Evolutionary conservation across 2,113 vertebrate genomes (phyloP).

Genomic region (Cettia cetti): DNA sequence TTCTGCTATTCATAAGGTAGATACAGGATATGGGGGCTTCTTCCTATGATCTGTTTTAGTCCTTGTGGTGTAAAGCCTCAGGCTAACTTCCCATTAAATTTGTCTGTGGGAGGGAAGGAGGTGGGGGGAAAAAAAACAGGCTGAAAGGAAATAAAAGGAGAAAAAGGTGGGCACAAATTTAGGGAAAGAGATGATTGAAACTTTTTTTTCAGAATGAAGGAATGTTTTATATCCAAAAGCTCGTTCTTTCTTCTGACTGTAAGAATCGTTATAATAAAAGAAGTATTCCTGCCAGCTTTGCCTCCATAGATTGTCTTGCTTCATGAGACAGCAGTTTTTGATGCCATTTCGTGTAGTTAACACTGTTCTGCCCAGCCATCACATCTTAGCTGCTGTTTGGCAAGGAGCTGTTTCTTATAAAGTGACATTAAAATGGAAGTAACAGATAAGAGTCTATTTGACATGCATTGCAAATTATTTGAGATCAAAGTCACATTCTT

Average conservation of each 20-base stretch:
- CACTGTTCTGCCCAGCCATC: not conserved
- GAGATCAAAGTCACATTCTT: not conserved
- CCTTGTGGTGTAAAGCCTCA: not conserved
- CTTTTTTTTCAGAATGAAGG: not conserved
- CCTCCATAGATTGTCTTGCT: not conserved
- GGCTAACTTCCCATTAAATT: not conserved
- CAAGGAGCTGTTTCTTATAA: not conserved
- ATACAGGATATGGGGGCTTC: not conserved
- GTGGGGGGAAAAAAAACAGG: fast-evolving
- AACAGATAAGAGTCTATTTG: not conserved
- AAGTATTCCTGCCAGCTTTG: not conserved
- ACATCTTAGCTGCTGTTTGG: not conserved
- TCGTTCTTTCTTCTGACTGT: not conserved
- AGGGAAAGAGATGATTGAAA: not conserved
- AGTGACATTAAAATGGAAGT: not conserved
- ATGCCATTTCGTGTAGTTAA: not conserved
- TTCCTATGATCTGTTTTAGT: not conserved
- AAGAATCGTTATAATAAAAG: not conserved
- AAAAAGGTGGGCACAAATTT: not conserved
- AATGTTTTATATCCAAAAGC: not conserved
- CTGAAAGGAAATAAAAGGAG: not conserved
- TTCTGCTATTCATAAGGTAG: not conserved
- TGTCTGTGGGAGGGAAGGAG: not conserved
- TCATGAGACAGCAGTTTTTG: slow-evolving; percentile 25
- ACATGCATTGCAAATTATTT: not conserved